These are phyloP conservation scores for Acanthisitta chloris DNA, from an alignment of 2,113 vertebrate species.

Conservation along the genomic window DNA sequence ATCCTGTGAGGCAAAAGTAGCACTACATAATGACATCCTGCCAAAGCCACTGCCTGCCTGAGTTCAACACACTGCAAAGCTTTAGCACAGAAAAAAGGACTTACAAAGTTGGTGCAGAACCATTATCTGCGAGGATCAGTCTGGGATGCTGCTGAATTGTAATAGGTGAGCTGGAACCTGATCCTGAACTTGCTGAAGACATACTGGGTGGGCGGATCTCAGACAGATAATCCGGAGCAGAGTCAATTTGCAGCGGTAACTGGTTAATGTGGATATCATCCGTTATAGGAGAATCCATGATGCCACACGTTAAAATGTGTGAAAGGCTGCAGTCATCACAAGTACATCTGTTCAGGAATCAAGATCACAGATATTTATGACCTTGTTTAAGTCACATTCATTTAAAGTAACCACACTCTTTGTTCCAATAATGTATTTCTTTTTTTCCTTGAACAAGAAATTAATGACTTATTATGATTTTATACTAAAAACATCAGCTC, in stretches of 20 bases:
- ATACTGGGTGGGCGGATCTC: constrained; percentile 91
- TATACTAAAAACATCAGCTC: constrained; percentile 52
- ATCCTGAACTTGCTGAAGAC: constrained; percentile 92
- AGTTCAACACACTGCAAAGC: not conserved
- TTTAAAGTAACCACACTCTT: not conserved
- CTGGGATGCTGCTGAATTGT: constrained; percentile 88
- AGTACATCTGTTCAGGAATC: constrained; percentile 83
- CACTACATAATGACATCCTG: not conserved
- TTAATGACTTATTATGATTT: not conserved
- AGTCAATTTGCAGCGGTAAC: constrained; percentile 86
- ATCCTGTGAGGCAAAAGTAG: not conserved
- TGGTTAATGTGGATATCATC: constrained; percentile 90
- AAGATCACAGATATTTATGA: not conserved
- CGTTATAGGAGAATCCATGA: constrained; percentile 92
- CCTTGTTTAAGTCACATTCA: not conserved
- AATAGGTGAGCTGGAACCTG: constrained; percentile 91
- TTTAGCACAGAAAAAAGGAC: constrained; percentile 37
- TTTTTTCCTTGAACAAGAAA: not conserved
- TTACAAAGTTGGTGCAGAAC: constrained; percentile 88
- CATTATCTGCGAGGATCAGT: constrained; percentile 81
- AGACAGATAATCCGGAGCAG: constrained; percentile 85
- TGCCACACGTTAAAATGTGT: constrained; percentile 96
- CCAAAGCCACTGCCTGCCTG: not conserved
- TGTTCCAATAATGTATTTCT: not conserved
- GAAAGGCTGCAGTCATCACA: constrained; percentile 99